These are phyloP conservation scores for Papilio polyxenes DNA, from an alignment of 1,140 invertebrate genomes.

Conservation along the genomic window DNA sequence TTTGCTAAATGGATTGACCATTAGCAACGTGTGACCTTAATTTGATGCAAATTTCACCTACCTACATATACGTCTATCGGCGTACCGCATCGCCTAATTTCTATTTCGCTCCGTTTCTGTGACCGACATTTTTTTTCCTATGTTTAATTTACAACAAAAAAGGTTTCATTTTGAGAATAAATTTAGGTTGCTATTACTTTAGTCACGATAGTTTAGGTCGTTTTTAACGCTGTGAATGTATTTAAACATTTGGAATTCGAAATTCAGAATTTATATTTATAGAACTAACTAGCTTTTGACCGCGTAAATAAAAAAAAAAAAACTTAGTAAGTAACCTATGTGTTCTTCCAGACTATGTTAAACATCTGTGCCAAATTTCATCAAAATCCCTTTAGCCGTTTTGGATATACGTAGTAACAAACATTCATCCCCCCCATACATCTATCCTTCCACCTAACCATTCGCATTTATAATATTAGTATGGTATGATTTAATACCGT, in stretches of 20 bases:
- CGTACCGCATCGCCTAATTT: conserved; percentile 31
- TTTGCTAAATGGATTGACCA: conserved; percentile 56
- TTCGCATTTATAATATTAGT: too few relatives aligned
- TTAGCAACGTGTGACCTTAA: conserved; percentile 56
- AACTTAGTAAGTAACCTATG: too few relatives aligned
- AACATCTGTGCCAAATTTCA: too few relatives aligned
- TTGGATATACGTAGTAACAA: too few relatives aligned
- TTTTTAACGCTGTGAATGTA: background rate
- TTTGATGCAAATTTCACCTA: conserved; percentile 50
- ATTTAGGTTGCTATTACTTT: conserved; percentile 1
- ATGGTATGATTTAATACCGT: too few relatives aligned
- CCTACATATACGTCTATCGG: conserved; percentile 24
- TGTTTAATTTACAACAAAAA: conserved; percentile 8
- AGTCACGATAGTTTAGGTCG: background rate
- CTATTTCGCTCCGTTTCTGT: conserved; percentile 18
- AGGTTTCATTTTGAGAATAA: conserved; percentile 2
- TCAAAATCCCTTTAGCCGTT: too few relatives aligned
- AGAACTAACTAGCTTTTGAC: too few relatives aligned
- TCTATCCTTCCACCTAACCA: too few relatives aligned
- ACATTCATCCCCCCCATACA: too few relatives aligned
- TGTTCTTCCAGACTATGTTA: too few relatives aligned
- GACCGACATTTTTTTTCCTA: conserved; percentile 23
- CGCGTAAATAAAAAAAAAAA: too few relatives aligned
- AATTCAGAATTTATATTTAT: background rate
- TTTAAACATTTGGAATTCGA: background rate